These are phyloP conservation scores for Ctena decussata DNA, from an alignment of 2,888 invertebrate species.

Conservation along the genomic window DNA sequence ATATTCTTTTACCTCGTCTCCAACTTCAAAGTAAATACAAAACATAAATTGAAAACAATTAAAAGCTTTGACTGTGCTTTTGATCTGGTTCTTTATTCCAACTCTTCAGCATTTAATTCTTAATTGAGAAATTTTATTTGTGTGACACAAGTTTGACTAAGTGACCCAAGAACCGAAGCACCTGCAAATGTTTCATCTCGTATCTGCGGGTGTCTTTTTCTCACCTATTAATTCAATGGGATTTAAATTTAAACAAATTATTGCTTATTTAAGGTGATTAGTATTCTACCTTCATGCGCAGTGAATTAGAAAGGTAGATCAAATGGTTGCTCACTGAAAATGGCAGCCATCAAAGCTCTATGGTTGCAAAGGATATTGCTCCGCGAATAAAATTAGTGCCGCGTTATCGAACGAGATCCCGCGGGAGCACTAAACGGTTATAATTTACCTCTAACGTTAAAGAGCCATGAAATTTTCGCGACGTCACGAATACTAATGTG, in stretches of 20 bases:
- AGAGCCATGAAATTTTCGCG: conserved; percentile 11
- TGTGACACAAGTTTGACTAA: background rate
- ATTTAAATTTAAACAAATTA: conserved; percentile 71
- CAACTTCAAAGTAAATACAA: no score
- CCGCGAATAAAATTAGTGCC: conserved; percentile 22
- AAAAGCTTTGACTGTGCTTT: background rate
- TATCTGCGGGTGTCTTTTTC: conserved; percentile 39
- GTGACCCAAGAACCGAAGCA: background rate
- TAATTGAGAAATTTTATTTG: background rate
- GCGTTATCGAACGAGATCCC: background rate
- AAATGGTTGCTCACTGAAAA: conserved; percentile 26
- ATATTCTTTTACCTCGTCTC: no score
- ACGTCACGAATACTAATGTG: conserved; percentile 18
- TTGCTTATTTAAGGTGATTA: conserved; percentile 65
- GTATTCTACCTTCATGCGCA: conserved; percentile 52
- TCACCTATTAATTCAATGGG: conserved; percentile 63
- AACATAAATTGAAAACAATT: no score
- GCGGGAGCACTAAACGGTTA: conserved; percentile 21
- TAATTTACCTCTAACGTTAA: conserved; percentile 1
- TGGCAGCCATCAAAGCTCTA: background rate
- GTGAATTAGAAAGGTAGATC: conserved; percentile 55
- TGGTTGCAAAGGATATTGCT: conserved; percentile 16
- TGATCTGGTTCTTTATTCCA: background rate
- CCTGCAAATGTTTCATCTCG: conserved; percentile 39
- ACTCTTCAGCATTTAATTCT: no score